These are phyloP conservation scores for Lepidurus couesii DNA, from an alignment of 1,140 invertebrate species.

Conservation along the genomic window DNA sequence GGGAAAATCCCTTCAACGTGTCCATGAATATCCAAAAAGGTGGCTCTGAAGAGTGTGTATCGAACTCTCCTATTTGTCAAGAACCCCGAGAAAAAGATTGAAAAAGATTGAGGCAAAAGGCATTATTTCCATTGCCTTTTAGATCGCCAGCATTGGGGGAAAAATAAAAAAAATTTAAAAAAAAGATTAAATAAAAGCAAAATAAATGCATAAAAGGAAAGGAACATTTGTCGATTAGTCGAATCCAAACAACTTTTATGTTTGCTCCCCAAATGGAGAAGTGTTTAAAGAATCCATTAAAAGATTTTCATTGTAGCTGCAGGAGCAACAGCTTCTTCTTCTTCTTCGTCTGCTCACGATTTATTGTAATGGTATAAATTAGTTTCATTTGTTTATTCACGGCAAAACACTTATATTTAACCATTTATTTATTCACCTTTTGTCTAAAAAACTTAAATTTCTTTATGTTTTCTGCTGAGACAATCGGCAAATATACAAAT, in stretches of 20 bases:
- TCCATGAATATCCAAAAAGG: neutral
- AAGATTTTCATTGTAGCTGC: neutral
- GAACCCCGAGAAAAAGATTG: neutral
- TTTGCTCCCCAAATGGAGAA: neutral
- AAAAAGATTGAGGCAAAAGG: neutral
- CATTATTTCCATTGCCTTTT: neutral
- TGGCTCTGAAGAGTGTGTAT: neutral
- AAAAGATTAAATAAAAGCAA: neutral
- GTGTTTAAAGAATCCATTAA: slow-evolving; percentile 19
- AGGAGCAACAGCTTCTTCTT: too few species aligned
- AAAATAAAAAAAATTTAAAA: neutral
- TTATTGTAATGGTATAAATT: too few species aligned
- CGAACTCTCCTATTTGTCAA: neutral
- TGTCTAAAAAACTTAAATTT: too few species aligned
- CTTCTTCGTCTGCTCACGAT: too few species aligned
- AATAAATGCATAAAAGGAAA: neutral
- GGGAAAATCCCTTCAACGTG: slow-evolving; percentile 21
- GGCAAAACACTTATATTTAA: too few species aligned
- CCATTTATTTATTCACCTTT: too few species aligned
- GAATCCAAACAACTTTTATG: neutral
- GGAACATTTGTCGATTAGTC: slow-evolving; percentile 10
- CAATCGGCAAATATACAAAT: too few species aligned
- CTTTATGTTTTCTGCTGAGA: too few species aligned
- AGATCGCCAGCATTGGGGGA: neutral
- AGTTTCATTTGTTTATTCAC: too few species aligned